phyloP scores from a whole-genome alignment of 2,113 vertebrate species.

The Caretta caretta region DNA sequence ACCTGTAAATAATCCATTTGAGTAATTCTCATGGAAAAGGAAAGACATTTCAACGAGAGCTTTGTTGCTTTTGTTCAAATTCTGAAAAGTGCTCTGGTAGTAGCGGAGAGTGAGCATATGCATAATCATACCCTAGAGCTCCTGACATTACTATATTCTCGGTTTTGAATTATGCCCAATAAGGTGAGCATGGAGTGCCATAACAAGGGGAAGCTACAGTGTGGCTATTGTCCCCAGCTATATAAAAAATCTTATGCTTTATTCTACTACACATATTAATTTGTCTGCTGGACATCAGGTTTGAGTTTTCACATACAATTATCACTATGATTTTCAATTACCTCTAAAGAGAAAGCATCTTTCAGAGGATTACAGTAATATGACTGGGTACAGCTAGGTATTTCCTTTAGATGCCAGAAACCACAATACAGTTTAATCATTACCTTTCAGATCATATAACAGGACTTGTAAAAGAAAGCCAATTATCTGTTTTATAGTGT shows the following conservation, averaged over 20 bases:
- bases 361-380: neutral
- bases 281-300: neutral
- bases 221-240: neutral
- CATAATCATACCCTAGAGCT: neutral
- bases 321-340: neutral
- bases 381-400: fast-evolving
- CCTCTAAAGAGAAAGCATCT: neutral
- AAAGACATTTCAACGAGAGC: neutral
- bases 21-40: neutral
- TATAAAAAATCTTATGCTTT: neutral
- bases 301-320: neutral
- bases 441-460: neutral
- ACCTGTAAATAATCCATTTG: neutral
- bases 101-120: neutral
- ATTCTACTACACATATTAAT: neutral
- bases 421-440: neutral
- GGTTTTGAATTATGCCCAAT: neutral
- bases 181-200: neutral
- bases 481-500: neutral
- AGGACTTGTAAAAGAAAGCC: neutral
- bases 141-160: neutral
- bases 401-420: neutral
- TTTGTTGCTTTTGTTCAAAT: neutral
- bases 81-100: neutral
- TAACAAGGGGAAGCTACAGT: neutral